These are phyloP conservation scores for Spodoptera exigua DNA, from an alignment of 2,888 invertebrate species.

Conservation along the genomic window DNA sequence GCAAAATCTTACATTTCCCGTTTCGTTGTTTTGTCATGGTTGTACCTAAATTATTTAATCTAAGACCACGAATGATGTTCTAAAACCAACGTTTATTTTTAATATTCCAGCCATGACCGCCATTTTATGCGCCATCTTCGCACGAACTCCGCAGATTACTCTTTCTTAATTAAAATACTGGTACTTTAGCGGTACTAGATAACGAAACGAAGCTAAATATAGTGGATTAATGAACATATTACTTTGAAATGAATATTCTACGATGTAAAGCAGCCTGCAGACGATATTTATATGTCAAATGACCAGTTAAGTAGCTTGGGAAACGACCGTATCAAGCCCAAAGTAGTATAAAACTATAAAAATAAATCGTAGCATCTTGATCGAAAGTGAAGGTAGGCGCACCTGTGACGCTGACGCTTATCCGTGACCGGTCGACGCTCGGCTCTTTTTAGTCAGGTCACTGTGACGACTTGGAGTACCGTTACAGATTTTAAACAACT, in stretches of 20 bases:
- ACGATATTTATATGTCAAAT: constrained; percentile 39
- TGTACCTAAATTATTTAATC: constrained; percentile 50
- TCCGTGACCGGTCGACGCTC: constrained; percentile 77
- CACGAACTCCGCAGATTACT: constrained; percentile 65
- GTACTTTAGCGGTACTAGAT: constrained; percentile 57
- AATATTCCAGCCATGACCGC: constrained; percentile 64
- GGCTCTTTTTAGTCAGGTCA: constrained; percentile 79
- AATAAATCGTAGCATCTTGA: constrained; percentile 73
- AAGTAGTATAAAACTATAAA: constrained; percentile 66
- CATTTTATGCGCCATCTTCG: constrained; percentile 61
- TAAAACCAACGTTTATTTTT: constrained; percentile 55
- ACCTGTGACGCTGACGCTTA: constrained; percentile 78
- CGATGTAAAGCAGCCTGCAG: constrained; percentile 24
- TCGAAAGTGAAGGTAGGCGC: constrained; percentile 85
- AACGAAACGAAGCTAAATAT: constrained; percentile 51
- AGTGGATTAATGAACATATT: constrained; percentile 55
- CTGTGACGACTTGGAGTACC: constrained; percentile 77
- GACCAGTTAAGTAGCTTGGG: constrained; percentile 44
- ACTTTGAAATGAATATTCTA: constrained; percentile 37
- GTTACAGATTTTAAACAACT: constrained; percentile 72
- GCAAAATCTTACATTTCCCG: constrained; percentile 32
- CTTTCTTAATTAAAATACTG: constrained; percentile 70
- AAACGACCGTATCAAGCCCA: constrained; percentile 34
- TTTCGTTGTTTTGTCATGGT: constrained; percentile 54
- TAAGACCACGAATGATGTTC: constrained; percentile 42